phyloP scores from a whole-genome alignment of 1,140 invertebrate species.

The Lordiphosa stackelbergi region DNA sequence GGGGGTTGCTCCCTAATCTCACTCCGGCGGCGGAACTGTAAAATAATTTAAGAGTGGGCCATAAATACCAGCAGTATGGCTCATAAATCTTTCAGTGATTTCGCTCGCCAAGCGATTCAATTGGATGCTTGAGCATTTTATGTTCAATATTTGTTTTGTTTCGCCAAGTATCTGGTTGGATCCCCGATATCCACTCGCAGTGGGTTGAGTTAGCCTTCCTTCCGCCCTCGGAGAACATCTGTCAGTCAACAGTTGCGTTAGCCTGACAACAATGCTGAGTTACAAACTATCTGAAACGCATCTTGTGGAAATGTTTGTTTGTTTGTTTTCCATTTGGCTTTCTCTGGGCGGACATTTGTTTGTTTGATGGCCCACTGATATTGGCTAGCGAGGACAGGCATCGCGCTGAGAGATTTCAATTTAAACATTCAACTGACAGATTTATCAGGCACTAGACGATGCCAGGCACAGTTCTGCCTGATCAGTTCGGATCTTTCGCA shows the following conservation, averaged over 20 bases:
- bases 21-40: conserved; percentile 29
- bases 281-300: conserved; percentile 77
- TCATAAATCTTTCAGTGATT: conserved; percentile 74
- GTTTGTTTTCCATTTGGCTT: conserved; percentile 36
- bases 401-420: conserved; percentile 73
- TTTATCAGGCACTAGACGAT: conserved; percentile 76
- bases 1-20: not conserved
- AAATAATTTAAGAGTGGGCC: conserved; percentile 63
- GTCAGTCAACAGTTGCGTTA: conserved; percentile 56
- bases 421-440: conserved; percentile 74
- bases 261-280: conserved; percentile 71
- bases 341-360: conserved; percentile 3
- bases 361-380: conserved; percentile 19
- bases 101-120: conserved; percentile 40
- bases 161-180: conserved; percentile 27
- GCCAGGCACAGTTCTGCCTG: not conserved
- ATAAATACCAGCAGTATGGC: conserved; percentile 58
- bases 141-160: conserved; percentile 59
- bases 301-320: conserved; percentile 67
- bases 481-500: not conserved
- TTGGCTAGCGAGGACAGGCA: conserved; percentile 23
- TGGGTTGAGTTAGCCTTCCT: conserved; percentile 27
- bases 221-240: conserved; percentile 52
- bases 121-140: conserved; percentile 59
- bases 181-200: conserved; percentile 19